Conservation (phyloP, 2,113 vertebrate genomes). For the Corythornis cristatus region DNA sequence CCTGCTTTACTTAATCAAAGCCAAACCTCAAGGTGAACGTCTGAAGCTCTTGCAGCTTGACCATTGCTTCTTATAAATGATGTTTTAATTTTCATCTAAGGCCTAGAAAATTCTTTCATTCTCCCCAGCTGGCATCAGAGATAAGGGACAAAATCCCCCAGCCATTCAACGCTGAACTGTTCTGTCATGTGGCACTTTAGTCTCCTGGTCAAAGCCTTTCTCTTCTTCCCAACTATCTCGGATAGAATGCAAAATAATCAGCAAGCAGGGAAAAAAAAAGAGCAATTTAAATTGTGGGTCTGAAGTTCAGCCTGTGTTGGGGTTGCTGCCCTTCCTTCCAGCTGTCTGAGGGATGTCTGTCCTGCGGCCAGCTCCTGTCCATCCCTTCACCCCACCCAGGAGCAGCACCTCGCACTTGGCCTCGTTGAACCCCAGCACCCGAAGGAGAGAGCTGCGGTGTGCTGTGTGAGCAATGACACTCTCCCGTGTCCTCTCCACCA, state of each 20-base stretch:
- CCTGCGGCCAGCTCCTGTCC: not conserved
- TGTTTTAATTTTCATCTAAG: constrained; percentile 9
- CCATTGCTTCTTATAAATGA: not conserved
- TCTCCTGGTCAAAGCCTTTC: not conserved
- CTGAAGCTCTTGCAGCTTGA: not conserved
- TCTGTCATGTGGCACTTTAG: constrained; percentile 8
- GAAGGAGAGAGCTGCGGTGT: not conserved
- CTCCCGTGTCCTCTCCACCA: not conserved
- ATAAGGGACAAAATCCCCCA: constrained; percentile 12
- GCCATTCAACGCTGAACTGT: not conserved
- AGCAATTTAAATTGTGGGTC: not conserved
- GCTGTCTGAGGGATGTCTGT: not conserved
- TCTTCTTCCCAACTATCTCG: not conserved
- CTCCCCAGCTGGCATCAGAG: constrained; percentile 30
- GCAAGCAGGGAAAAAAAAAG: not conserved
- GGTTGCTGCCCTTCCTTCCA: not conserved
- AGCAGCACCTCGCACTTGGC: not conserved
- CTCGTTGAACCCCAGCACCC: not conserved
- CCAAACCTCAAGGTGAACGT: not conserved
- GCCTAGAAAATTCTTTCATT: not conserved
- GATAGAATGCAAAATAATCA: not conserved
- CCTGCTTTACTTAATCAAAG: not conserved
- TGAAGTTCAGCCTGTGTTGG: not conserved
- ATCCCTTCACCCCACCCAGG: not conserved
- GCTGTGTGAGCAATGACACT: not conserved